Evolutionary conservation across 2,888 invertebrate species (phyloP), one percentile per base, ranked within the genome.

Genomic region (Tipula confusa): DNA sequence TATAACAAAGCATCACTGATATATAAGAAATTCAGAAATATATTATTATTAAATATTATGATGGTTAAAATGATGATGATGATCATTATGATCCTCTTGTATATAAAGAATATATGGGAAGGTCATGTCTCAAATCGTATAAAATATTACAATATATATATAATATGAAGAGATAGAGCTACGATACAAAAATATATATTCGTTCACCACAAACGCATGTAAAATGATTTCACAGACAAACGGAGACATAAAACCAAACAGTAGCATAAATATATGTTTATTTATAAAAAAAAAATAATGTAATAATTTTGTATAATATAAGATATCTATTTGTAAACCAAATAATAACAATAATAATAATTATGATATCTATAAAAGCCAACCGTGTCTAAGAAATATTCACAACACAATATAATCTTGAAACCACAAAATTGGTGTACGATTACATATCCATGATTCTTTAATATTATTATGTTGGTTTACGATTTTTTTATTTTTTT

Each of bases 171-270:
- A n/a, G n/a, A n/a, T n/a, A n/a, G 7, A 33, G 33, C 33, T 33
- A 43, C 36, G 36, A 36, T 36, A 36, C 9, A 11, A 64, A 24
- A 24, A 64, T 64, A 24, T 43, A 43, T 43, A 43, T 43, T 24
- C 64, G 11, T 64, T 64, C 24, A 64, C 64, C 64, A 64, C 64
- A 64, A 64, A 24, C 18, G 64, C 64, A 64, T 64, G 64, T 64
- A 64, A 18, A 64, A 24, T 64, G 24, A 64, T 64, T 64, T 64
- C 64, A 64, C 64, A 64, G 64, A 64, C 64, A 64, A 64, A 24
- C 64, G 64, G 64, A 64, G 64, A 64, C 64, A 64, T 64, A 64
- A n/a, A n/a, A 64, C 64, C 64, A 64, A 64, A 64, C 64, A 64
- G 64, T 64, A 64, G 64, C 64, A 24, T 64, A 64, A 24, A 24